Conservation (phyloP, 64 coral and sea anemone species). For the Pachyseris speciosa region DNA sequence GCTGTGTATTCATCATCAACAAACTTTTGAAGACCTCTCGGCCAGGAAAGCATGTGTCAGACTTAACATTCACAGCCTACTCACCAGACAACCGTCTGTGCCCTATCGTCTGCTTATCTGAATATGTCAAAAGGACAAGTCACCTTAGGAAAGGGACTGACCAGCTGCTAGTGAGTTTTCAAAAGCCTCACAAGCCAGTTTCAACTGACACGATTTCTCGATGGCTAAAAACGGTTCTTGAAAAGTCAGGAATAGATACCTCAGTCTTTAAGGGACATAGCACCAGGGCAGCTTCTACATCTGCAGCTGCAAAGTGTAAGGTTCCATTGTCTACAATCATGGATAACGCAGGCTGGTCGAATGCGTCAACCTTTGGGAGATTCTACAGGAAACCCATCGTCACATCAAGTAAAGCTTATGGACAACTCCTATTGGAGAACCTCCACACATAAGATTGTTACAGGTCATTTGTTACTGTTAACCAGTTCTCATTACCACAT, state of each 20-base stretch:
- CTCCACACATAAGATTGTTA: conserved; percentile 62
- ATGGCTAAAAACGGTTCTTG: conserved; percentile 59
- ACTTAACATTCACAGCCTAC: conserved; percentile 4
- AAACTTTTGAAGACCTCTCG: conserved; percentile 17
- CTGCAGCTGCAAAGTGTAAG: conserved; percentile 61
- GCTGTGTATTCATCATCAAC: background rate
- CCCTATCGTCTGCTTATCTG: too few relatives aligned
- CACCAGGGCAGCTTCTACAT: conserved; percentile 68
- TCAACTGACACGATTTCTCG: conserved; percentile 40
- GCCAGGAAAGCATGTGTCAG: background rate
- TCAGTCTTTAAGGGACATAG: conserved; percentile 72
- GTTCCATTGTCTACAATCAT: conserved; percentile 57
- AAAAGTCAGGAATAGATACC: too few relatives aligned
- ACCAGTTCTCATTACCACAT: conserved; percentile 32
- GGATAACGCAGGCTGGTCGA: conserved; percentile 45
- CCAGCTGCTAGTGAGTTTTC: conserved; percentile 46
- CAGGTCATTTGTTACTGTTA: conserved; percentile 22
- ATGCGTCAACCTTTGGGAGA: conserved; percentile 56
- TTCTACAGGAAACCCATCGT: conserved; percentile 64
- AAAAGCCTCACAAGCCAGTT: conserved; percentile 33
- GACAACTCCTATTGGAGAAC: conserved; percentile 63
- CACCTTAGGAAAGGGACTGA: conserved; percentile 45
- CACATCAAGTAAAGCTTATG: conserved; percentile 68
- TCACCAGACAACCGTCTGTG: too few relatives aligned
- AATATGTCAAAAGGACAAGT: conserved; percentile 59